Base-by-base conservation (phyloP, 2,797 vertebrate species). In the Salmo trutta region DNA sequence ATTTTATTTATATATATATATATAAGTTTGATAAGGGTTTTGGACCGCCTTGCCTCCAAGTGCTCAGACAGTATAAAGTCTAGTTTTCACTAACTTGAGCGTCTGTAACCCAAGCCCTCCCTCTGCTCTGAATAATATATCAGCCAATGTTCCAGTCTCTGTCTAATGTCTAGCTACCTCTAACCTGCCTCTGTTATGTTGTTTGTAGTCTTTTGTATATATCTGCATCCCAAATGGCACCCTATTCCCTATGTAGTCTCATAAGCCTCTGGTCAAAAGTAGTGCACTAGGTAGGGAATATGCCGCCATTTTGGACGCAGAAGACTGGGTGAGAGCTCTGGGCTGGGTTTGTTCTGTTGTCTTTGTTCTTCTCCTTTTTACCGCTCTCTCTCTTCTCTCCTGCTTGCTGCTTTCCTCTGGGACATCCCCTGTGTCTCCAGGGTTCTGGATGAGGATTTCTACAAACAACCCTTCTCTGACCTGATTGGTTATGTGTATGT, bases 401-500 rank as follows among this genome's bases (percentile, higher is more conserved):
- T 92, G 84, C 88, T 94, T 93, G 94, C 96, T 96, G 96, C 96
- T 96, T 94, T 91, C 94, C 93, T 95, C 93, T 90, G 90, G 96
- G 96, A 97, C 93, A 86, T 91, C 92, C 93, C 92, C 93, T 64
- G 59, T 64, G 94, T 95, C 92, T 95, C 95, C 96, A 99, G 98
- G 95, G 97, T 99, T 93, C 95, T 97, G 97, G 98, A 99, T 91
- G 97, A 99, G 96, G 97, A 97, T 95, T 99, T 99, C 98, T 99
- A 97, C 98, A 99, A 98, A 95, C 98, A 99, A 94, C 98, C 98
- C 95, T 98, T 98, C 96, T 96, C 97, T 97, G 98, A 99, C 86
- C 92, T 99, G 95, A 99, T 99, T 96, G 98, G 98, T 98, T 99
- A 99, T 98, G 98, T 99, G 98, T 99, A 99, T 99, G 98, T 99